Base-by-base conservation (phyloP, 2,888 invertebrate genomes). In the Barypeithes pellucidus region DNA sequence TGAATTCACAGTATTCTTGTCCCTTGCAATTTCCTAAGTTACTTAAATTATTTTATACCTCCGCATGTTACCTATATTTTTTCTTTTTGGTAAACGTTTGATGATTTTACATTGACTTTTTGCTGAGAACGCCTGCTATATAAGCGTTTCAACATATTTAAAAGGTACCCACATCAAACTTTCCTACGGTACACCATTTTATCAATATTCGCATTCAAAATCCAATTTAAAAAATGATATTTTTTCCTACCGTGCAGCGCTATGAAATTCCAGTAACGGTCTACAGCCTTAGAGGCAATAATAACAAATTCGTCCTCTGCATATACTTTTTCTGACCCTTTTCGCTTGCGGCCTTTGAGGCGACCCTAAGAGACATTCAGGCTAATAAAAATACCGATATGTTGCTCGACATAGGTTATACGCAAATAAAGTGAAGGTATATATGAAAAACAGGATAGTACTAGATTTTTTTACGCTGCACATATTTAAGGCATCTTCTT, bases 361-460 rank as follows among this genome's bases (percentile, higher is more conserved):
- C 80, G 81, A 79, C 73, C 76, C 73, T 73, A 60, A 29, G 79
- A 82, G 81, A 82, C 82, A 80, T 81, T 82, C 81, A 80, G 80
- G 79, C 82, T 82, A 82, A 83, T 83, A 83, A 83, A 84, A 84
- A 82, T 82, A 81, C 81, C 80, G 81, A 82, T 81, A 83, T 84
- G 82, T 80, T 81, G 79, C 78, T 78, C 82, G 83, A 83, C 83
- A 84, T 83, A 82, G 82, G 82, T 82, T 82, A 80, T 81, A 80
- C 77, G 80, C 79, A 81, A 82, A 81, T 79, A 81, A 80, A 80
- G 79, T 78, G 78, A 57, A 67, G 59, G 67, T 67, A 67, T 47
- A 63, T 67, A 67, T 67, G 69, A 36, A 63, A 22, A 43, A 14
- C 67, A 67, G 67, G 36, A 66, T 18, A 36, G 33, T 50, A 66